These are phyloP conservation scores for Dryadula phaetusa DNA, from an alignment of 2,888 invertebrate genomes.

Conservation along the genomic window DNA sequence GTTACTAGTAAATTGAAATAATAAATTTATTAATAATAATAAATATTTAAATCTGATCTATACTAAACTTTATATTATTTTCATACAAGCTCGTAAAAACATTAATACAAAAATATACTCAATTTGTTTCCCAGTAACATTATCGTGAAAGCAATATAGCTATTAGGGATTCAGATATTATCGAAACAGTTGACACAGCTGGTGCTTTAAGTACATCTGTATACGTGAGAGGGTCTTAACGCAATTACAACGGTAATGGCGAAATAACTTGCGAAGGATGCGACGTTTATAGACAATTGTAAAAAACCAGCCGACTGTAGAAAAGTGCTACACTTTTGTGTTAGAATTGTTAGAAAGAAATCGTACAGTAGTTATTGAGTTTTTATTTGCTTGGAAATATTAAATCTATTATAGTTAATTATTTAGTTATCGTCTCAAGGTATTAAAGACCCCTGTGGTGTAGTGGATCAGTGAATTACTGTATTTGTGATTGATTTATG, in stretches of 20 bases:
- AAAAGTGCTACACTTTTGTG: constrained; percentile 27
- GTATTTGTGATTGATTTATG: too few relatives aligned
- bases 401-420: background rate
- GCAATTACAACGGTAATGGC: constrained; percentile 40
- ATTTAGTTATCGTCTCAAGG: too few relatives aligned
- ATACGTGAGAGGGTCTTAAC: constrained; percentile 38
- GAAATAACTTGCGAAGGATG: constrained; percentile 30
- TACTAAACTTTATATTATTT: background rate
- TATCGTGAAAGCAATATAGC: constrained; percentile 19
- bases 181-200: constrained; percentile 38
- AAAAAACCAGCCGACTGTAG: constrained; percentile 31
- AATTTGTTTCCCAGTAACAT: constrained; percentile 14
- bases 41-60: too few relatives aligned
- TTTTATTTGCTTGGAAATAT: background rate
- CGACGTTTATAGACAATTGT: constrained; percentile 37
- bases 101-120: background rate
- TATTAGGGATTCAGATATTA: constrained; percentile 28
- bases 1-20: too few relatives aligned
- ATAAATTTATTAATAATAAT: too few relatives aligned
- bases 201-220: constrained; percentile 32
- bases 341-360: constrained; percentile 15
- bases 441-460: too few relatives aligned
- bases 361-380: background rate
- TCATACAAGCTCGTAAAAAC: background rate
- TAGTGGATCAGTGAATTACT: too few relatives aligned